phyloP scores from a whole-genome alignment of 2,888 invertebrate genomes.

The Patella pellucida region DNA sequence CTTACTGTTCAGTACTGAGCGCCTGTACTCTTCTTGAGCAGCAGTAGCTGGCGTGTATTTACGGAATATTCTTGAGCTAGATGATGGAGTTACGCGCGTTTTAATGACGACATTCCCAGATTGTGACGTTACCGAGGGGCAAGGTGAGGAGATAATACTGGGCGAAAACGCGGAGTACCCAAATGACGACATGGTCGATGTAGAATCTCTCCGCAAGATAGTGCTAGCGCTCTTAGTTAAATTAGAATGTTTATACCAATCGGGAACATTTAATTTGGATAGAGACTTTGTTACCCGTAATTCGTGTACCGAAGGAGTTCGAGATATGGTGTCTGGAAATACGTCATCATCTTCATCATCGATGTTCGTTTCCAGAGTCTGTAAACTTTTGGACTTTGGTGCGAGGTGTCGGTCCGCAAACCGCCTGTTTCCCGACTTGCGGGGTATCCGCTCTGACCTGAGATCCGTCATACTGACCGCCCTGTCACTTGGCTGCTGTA shows the following conservation, averaged over 20 bases:
- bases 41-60: conserved; percentile 42
- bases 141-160: conserved; percentile 56
- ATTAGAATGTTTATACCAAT: conserved; percentile 85
- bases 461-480: conserved; percentile 64
- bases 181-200: conserved; percentile 56
- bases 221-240: conserved; percentile 60
- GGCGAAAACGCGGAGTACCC: conserved; percentile 41
- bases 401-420: conserved; percentile 56
- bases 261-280: conserved; percentile 93
- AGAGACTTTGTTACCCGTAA: conserved; percentile 92
- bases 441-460: conserved; percentile 39
- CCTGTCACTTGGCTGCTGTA: conserved; percentile 47
- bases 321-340: conserved; percentile 57
- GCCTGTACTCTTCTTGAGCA: not conserved
- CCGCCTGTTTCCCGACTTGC: conserved; percentile 52
- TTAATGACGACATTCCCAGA: conserved; percentile 59
- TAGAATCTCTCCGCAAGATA: conserved; percentile 56
- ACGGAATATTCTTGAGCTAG: conserved; percentile 34
- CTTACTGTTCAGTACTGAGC: not conserved
- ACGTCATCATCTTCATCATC: conserved; percentile 50
- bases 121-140: conserved; percentile 51
- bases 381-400: conserved; percentile 62
- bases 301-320: conserved; percentile 93
- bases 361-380: conserved; percentile 59
- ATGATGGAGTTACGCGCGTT: conserved; percentile 57